These are phyloP conservation scores for Mamestra brassicae DNA, from an alignment of 2,888 invertebrate species.

Conservation along the genomic window DNA sequence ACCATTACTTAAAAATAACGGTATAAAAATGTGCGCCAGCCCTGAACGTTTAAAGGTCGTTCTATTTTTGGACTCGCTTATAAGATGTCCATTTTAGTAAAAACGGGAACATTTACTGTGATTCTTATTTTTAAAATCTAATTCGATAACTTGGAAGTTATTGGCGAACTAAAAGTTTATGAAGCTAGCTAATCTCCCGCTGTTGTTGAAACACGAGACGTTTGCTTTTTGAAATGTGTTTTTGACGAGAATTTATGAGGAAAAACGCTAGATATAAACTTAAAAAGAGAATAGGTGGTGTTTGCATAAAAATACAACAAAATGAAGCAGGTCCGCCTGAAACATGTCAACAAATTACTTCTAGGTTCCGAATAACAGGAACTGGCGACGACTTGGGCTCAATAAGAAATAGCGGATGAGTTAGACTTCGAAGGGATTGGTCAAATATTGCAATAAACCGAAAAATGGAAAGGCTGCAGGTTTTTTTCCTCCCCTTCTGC, in stretches of 20 bases:
- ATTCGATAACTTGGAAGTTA: conserved; percentile 46
- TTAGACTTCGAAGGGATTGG: too few relatives aligned
- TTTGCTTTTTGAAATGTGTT: background rate
- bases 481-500: too few relatives aligned
- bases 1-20: conserved; percentile 10
- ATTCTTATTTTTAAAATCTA: conserved; percentile 37
- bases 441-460: too few relatives aligned
- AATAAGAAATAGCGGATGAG: too few relatives aligned
- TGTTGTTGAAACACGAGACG: conserved; percentile 19
- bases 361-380: too few relatives aligned
- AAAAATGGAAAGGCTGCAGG: too few relatives aligned
- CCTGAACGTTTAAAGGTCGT: conserved; percentile 48
- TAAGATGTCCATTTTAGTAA: conserved; percentile 36
- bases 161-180: conserved; percentile 35
- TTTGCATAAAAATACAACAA: too few relatives aligned
- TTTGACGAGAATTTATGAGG: background rate
- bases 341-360: too few relatives aligned
- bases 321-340: too few relatives aligned
- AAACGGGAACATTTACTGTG: conserved; percentile 39
- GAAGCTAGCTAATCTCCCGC: conserved; percentile 2
- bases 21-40: conserved; percentile 30
- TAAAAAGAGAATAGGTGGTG: too few relatives aligned
- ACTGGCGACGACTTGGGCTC: too few relatives aligned
- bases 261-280: background rate
- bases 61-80: conserved; percentile 55